Evolutionary conservation across 1,140 invertebrate species (phyloP), one percentile per base, ranked within the genome.

Genomic region (Anoplolepis gracilipes): DNA sequence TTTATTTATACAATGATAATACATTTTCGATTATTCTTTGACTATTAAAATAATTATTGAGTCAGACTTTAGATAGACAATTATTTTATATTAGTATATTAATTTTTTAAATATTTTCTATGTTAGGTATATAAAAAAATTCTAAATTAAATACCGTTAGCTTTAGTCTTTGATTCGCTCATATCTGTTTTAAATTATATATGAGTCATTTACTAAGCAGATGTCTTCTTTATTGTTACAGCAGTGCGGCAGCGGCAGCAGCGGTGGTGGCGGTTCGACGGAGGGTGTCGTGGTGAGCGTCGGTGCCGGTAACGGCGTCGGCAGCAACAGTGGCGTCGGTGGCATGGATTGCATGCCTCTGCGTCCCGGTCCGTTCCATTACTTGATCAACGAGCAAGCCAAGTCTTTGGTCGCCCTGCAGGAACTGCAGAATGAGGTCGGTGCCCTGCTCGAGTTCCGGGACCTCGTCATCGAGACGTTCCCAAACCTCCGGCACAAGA

Each of bases 391-490:
- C 95, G 97, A 98, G 95, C 97, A 98, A 95, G 97, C 97, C 90
- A 97, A 97, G 94, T 97, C 97, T 57, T 94, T 97, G 93, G 96
- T 97, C 77, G 97, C 97, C 61, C 95, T 97, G 92, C 95, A 97
- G 88, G 98, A 98, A 95, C 95, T 98, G 92, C 97, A 98, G 96
- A 97, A 98, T 97, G 97, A 98, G 95, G 98, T 98, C 95, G 97
- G 97, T 65, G 97, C 97, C 85, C 94, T 98, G 84, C 96, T 98
- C 94, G 97, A 98, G 95, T 98, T 98, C 94, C 97, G 98, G 95
- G 97, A 98, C 95, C 96, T 98, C 96, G 97, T 98, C 95, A 98
- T 98, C 96, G 97, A 98, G 96, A 97, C 97, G 86, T 98, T 98
- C 95, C 98, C 98, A 88, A 98, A 98, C 95, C 96, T 98, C 92